A percentile compares a stretch with the other conserved stretches of the same genome.
Evolutionary conservation across 2,113 vertebrate genomes (phyloP).

Genomic region (Platichthys flesus): DNA sequence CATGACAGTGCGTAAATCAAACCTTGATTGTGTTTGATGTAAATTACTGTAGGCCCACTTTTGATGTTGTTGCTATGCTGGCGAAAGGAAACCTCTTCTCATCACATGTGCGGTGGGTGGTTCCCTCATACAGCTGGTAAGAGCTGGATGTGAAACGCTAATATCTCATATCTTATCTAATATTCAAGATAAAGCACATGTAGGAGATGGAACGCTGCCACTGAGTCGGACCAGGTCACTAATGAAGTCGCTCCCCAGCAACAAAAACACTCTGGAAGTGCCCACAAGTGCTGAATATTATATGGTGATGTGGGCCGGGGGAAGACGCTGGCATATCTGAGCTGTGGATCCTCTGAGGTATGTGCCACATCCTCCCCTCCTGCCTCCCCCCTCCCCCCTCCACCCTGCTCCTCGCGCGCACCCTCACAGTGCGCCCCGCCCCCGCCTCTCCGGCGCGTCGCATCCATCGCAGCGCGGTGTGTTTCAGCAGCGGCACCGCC

Average conservation of each 20-base stretch:
- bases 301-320: conserved; percentile 44
- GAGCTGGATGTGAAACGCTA: neutral
- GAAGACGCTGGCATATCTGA: conserved; percentile 39
- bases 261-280: neutral
- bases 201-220: neutral
- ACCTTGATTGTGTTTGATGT: too few species aligned
- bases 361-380: conserved; percentile 28
- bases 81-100: too few species aligned
- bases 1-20: neutral
- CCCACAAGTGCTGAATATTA: conserved; percentile 35
- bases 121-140: too few species aligned
- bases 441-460: conserved; percentile 67
- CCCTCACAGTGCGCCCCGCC: conserved; percentile 32
- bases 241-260: conserved; percentile 17
- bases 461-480: conserved; percentile 62
- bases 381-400: neutral
- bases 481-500: conserved; percentile 28
- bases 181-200: conserved; percentile 19
- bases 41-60: too few species aligned
- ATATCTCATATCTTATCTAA: neutral
- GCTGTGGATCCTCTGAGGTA: conserved; percentile 49
- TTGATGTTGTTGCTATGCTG: too few species aligned
- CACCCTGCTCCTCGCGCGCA: neutral
- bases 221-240: conserved; percentile 40
- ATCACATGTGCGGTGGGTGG: too few species aligned